Evolutionary conservation across 92 coral and sea anemone species (phyloP).

Genomic region (Epizoanthus ramosus): DNA sequence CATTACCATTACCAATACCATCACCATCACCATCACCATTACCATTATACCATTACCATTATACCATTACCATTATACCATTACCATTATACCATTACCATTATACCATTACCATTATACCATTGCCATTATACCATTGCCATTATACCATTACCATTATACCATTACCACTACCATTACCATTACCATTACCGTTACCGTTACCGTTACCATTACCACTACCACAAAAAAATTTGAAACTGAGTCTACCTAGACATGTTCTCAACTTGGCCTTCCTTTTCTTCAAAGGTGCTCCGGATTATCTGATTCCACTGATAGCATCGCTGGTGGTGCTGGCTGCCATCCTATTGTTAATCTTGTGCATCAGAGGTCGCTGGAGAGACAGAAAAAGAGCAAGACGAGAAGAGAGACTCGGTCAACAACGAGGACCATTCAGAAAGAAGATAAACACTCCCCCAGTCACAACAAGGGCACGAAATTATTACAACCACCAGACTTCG

Average conservation of each 20-base stretch:
- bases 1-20: no score
- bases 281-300: constrained; percentile 76
- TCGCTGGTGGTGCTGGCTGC: constrained; percentile 94
- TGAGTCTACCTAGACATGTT: no score
- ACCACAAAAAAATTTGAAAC: no score
- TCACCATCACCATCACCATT: no score
- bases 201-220: no score
- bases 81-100: neutral
- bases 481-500: constrained; percentile 80
- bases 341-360: constrained; percentile 75
- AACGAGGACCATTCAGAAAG: constrained; percentile 73
- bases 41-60: neutral
- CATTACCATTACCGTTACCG: no score
- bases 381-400: constrained; percentile 73
- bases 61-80: neutral
- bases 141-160: neutral
- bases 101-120: no score
- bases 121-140: neutral
- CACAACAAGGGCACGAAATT: constrained; percentile 68
- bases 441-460: constrained; percentile 71
- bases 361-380: constrained; percentile 90
- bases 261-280: neutral
- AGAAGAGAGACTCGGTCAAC: constrained; percentile 69
- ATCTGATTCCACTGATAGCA: constrained; percentile 92
- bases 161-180: no score